Evolutionary conservation across 2,888 invertebrate genomes (phyloP), one percentile per base, ranked within the genome.

Genomic region (Cheiracanthium punctorium): DNA sequence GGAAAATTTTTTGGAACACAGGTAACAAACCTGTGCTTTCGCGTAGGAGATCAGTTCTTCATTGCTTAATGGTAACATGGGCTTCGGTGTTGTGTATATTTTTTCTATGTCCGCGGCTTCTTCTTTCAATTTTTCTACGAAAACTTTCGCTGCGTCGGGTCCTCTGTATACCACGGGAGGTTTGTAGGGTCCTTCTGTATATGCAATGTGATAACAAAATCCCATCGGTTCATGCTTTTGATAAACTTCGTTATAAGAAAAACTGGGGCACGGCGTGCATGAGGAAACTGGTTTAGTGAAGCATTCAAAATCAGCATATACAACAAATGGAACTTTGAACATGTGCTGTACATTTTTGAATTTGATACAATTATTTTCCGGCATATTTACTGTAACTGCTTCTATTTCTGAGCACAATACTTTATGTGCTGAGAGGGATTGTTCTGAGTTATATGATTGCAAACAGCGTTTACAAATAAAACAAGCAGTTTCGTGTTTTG

Each of bases 261-360:
- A 12, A 0, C 37, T 28, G 17, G 33, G 28, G 28, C 33, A 28
- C 2, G 71, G 71, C 7, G 14, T 28, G 20, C 43, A 71, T 1
- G 17, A 32, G 33, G 30, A 24, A 2, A 71, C 2, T 33, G 24
- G 30, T 10, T 1, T 41, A 1, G 43, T 28, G 0, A 71, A 10
- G 14, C 41, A 37, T 71, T 71, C 71, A 37, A 71, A 71, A 37
- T 71, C 71, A 8, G 37, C 33, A 20, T 71, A 71, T 8, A 71
- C 24, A 37, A 24, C 71, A 37, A 71, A 71, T 33, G 71, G 71
- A n/a, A 71, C 71, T 37, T 37, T 71, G 8, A 24, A 28, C 14
- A 17, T 37, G 20, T 43, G 28, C 20, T 71, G 41, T 8, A 71
- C 20, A 41, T 71, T 32, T 28, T 32, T 71, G 20, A 71, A 71